Conservation (phyloP, 1,140 invertebrate species). For the Homalodisca vitripennis region DNA sequence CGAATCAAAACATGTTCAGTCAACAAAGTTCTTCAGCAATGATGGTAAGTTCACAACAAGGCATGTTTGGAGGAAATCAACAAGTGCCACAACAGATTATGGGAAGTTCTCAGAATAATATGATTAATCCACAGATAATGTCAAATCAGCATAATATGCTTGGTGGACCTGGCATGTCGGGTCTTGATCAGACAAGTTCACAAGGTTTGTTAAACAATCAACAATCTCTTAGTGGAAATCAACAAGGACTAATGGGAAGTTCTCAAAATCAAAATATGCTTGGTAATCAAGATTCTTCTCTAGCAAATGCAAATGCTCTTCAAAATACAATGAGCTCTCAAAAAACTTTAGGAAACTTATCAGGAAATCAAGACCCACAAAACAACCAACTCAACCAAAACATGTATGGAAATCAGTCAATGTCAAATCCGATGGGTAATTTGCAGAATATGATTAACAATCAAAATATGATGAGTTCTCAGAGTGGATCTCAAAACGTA, state of each 20-base stretch:
- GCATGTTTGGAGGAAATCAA: not conserved
- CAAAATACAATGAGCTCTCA: not conserved
- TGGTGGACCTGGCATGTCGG: not conserved
- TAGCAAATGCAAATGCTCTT: too few species aligned
- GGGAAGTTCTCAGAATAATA: not conserved
- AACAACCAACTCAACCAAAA: slow-evolving; percentile 15
- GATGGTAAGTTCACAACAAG: slow-evolving; percentile 3
- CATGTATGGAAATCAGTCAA: slow-evolving; percentile 23
- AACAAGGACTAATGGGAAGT: slow-evolving; percentile 5
- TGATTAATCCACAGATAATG: slow-evolving; percentile 18
- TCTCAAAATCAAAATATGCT: slow-evolving; percentile 6
- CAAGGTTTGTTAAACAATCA: slow-evolving; percentile 17
- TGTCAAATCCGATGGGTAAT: slow-evolving; percentile 7
- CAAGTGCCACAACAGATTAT: slow-evolving; percentile 12
- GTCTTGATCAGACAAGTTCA: not conserved
- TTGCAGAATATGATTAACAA: slow-evolving; percentile 24
- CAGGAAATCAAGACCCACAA: not conserved
- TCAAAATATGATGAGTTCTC: slow-evolving; percentile 14
- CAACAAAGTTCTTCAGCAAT: slow-evolving; percentile 12
- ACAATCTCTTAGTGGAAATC: slow-evolving; percentile 8
- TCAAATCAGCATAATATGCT: slow-evolving; percentile 25
- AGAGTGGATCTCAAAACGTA: slow-evolving; percentile 9
- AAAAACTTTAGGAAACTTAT: not conserved
- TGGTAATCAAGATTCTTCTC: slow-evolving; percentile 1
- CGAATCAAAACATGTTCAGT: slow-evolving; percentile 20